phyloP scores from a whole-genome alignment of 2,113 vertebrate species.

The Megalops atlanticus region DNA sequence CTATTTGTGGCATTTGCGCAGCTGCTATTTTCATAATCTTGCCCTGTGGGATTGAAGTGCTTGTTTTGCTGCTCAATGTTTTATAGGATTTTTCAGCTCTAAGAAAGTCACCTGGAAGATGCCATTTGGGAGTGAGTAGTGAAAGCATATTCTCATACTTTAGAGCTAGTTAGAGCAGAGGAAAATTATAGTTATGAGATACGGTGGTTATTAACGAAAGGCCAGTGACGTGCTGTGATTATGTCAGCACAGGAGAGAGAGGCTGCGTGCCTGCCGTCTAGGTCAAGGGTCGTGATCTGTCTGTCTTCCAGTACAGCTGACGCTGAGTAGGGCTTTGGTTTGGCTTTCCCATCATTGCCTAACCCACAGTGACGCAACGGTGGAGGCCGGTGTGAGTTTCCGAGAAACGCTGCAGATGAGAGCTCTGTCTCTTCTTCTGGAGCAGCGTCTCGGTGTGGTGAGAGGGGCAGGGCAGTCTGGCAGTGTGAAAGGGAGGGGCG shows the following conservation, averaged over 20 bases:
- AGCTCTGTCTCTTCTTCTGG: neutral
- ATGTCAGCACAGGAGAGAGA: neutral
- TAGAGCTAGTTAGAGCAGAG: too few species aligned
- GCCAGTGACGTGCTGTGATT: too few species aligned
- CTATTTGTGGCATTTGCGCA: conserved; percentile 5
- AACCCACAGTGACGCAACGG: too few species aligned
- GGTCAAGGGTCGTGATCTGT: neutral
- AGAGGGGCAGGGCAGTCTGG: neutral
- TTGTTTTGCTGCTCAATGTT: neutral
- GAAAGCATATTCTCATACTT: neutral
- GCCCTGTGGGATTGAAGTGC: conserved; percentile 14
- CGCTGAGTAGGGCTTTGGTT: too few species aligned
- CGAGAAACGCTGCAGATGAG: too few species aligned
- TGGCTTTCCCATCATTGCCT: too few species aligned
- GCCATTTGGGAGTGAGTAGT: neutral
- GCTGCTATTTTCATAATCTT: conserved; percentile 2
- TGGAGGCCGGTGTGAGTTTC: too few species aligned
- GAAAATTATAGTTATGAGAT: too few species aligned
- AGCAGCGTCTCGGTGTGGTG: neutral
- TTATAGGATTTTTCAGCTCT: neutral
- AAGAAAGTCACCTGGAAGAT: neutral
- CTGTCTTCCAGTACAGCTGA: too few species aligned
- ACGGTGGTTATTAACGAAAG: too few species aligned
- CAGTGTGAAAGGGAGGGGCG: too few species aligned
- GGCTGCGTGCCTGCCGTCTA: neutral